A percentile compares a stretch with the other conserved stretches of the same genome.
phyloP scores from a whole-genome alignment of 2,888 invertebrate species.

The Andrena fulva region DNA sequence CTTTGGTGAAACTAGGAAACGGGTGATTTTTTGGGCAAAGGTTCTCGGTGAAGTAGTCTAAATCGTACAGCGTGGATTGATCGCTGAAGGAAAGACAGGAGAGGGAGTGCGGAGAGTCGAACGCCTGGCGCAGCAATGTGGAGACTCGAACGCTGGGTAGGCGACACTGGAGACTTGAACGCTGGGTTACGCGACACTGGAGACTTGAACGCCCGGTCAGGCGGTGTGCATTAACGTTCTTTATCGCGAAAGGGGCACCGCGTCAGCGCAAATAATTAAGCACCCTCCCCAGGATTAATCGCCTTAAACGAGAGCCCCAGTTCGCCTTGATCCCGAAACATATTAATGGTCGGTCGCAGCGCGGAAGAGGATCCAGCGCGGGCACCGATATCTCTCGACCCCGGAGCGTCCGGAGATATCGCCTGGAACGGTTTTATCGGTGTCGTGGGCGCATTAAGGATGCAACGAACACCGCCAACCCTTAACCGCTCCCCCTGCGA shows the following conservation, averaged over 20 bases:
- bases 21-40: no score
- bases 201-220: slow-evolving; percentile 1
- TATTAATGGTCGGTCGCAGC: slow-evolving; percentile 62
- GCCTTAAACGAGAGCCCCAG: slow-evolving; percentile 54
- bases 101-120: no score
- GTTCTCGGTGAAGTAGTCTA: no score
- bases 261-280: slow-evolving; percentile 58
- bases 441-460: slow-evolving; percentile 49
- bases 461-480: slow-evolving; percentile 14
- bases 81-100: no score
- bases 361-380: slow-evolving; percentile 21
- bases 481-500: slow-evolving; percentile 32
- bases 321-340: slow-evolving; percentile 70
- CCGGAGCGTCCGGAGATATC: slow-evolving; percentile 32
- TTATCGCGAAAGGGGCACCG: slow-evolving; percentile 27
- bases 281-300: slow-evolving; percentile 55
- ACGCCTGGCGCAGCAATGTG: background rate
- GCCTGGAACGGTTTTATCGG: slow-evolving; percentile 42
- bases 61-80: no score
- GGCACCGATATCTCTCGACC: slow-evolving; percentile 30
- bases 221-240: background rate
- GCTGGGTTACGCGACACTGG: background rate
- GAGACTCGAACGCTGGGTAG: slow-evolving; percentile 4
- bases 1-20: no score
- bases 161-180: background rate